Evolutionary conservation across 1,140 invertebrate species (phyloP), one percentile per base, ranked within the genome.

Genomic region (Achroia grisella): DNA sequence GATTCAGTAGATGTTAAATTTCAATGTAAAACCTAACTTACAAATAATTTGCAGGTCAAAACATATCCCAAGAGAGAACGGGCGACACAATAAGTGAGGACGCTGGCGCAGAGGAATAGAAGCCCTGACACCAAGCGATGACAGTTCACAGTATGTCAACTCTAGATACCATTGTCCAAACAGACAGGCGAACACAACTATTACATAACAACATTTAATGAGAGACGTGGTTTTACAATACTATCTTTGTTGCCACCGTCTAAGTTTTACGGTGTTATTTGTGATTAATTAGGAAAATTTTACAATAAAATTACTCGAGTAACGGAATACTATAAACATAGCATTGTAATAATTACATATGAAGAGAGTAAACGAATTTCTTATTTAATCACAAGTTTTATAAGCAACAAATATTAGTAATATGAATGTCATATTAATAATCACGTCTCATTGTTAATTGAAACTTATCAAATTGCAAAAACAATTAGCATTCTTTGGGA

Each of bases 51-150:
- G 0, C 62, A 84, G 80, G 80, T 84, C 80, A 84, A 84, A 84
- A 84, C 80, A 84, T 81, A 81, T 84, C 77, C 72, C 76, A 80
- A 78, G 80, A 84, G 59, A 75, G 66, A 78, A 74, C 77, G 76
- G 69, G 78, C 70, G 76, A 80, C 52, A 84, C 74, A 58, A 82
- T 84, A 65, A 72, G 62, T 72, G 80, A 84, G 62, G 80, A 84
- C 61, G 64, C 68, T 50, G 66, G 64, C 63, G 71, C 59, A 39
- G 79, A 78, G 63, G 70, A 82, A 50, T 73, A 70, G 65, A 45
- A 39, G 44, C 62, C 60, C 50, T 48, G 53, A 57, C 37, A 59
- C 57, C 56, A 60, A 58, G 56, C 63, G 58, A 59, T 56, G 68
- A 69, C 66, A 69, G 63, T 64, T 52, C 60, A 65, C 76, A 71